These are phyloP conservation scores for Phaedon cochleariae DNA, from an alignment of 2,888 invertebrate genomes.

Conservation along the genomic window DNA sequence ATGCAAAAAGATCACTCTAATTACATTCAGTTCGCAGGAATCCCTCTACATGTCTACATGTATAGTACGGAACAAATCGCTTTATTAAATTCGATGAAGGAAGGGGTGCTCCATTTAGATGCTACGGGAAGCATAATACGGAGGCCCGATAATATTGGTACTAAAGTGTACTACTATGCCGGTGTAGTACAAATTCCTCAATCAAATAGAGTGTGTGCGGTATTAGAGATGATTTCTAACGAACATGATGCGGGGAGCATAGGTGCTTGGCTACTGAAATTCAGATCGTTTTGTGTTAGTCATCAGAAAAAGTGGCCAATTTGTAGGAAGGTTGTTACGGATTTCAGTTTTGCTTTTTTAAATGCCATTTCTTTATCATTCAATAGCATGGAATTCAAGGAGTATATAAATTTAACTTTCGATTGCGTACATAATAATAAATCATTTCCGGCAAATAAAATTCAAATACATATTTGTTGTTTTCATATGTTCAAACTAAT, in stretches of 20 bases:
- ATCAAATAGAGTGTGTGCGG: conserved; percentile 21
- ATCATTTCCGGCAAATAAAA: neutral
- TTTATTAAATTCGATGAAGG: neutral
- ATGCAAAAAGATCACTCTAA: neutral
- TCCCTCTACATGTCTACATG: neutral
- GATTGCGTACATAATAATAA: neutral
- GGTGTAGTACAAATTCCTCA: neutral
- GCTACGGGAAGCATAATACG: neutral
- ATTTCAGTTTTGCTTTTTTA: too few relatives aligned
- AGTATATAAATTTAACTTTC: neutral
- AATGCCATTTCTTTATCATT: neutral
- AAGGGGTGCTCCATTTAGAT: neutral
- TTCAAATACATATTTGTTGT: neutral
- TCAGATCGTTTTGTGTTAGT: conserved; percentile 19
- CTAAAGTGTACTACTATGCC: neutral
- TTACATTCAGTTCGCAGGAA: neutral
- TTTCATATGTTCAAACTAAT: conserved; percentile 9
- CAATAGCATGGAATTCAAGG: neutral
- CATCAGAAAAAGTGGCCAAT: neutral
- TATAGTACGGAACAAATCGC: neutral
- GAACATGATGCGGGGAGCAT: conserved; percentile 33
- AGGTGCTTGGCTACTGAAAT: conserved; percentile 31
- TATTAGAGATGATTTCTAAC: conserved; percentile 31
- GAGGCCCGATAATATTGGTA: neutral
- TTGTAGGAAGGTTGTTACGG: too few relatives aligned